phyloP scores from a whole-genome alignment of 2,113 vertebrate genomes.

The Sinocyclocheilus anshuiensis region DNA sequence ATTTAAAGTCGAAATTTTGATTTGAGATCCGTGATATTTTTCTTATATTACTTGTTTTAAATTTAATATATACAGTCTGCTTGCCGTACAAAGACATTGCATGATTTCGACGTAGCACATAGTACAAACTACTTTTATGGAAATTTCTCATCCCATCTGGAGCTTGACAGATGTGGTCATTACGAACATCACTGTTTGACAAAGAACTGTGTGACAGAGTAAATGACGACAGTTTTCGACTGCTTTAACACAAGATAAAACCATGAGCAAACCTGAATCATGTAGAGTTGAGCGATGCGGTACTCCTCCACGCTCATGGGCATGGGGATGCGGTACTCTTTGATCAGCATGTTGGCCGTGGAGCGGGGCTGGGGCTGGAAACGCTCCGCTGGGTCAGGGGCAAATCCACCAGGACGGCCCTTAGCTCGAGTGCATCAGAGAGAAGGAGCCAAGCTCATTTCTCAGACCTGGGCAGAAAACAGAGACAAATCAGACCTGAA shows the following conservation, averaged over 20 bases:
- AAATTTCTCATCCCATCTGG: not conserved
- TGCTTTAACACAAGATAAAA: not conserved
- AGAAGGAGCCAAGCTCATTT: constrained; percentile 46
- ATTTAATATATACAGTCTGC: not conserved
- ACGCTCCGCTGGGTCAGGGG: constrained; percentile 52
- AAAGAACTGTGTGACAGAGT: not conserved
- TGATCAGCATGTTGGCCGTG: constrained; percentile 88
- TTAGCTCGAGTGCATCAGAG: constrained; percentile 70
- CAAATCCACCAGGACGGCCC: constrained; percentile 65
- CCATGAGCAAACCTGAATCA: constrained; percentile 69
- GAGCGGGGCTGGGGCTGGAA: constrained; percentile 44
- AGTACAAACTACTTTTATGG: not conserved
- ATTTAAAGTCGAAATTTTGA: not conserved
- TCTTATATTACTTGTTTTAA: not conserved
- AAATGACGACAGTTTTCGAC: not conserved
- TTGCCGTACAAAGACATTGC: too few species aligned
- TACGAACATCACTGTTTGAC: not conserved
- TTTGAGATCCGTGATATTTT: not conserved
- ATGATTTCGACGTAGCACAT: too few species aligned
- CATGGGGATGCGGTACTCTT: constrained; percentile 88
- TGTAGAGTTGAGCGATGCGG: constrained; percentile 90
- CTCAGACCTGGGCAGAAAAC: constrained; percentile 31
- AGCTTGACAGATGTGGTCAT: not conserved
- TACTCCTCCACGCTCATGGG: constrained; percentile 90
- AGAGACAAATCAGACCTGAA: not conserved